A percentile compares a stretch with the other conserved stretches of the same genome.
These are phyloP conservation scores for Polypedilum vanderplanki DNA, from an alignment of 1,140 invertebrate genomes.

Conservation along the genomic window DNA sequence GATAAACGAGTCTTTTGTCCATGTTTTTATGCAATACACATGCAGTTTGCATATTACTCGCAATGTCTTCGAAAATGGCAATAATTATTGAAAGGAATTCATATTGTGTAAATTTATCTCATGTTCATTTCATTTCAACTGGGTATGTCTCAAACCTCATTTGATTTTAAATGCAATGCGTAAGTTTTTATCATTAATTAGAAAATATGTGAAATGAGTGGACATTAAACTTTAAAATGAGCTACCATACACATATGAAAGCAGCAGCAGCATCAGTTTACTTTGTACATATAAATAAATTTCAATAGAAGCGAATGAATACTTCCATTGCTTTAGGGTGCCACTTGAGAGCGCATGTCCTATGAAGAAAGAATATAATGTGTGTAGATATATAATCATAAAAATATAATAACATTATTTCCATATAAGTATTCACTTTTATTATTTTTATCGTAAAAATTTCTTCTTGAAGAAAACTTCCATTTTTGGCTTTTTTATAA, in stretches of 20 bases:
- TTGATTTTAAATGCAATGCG: background rate
- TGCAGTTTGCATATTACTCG: background rate
- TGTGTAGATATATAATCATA: background rate
- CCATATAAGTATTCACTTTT: background rate
- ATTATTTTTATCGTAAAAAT: background rate
- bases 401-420: conserved; percentile 20
- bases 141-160: conserved; percentile 16
- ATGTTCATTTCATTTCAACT: background rate
- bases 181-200: conserved; percentile 15
- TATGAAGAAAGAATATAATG: background rate
- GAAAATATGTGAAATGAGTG: background rate
- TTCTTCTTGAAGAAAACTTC: background rate
- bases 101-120: conserved; percentile 5
- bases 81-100: conserved; percentile 19
- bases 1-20: background rate
- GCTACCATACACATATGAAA: background rate
- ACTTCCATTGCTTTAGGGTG: background rate
- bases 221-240: conserved; percentile 7
- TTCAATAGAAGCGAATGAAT: background rate
- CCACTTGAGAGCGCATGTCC: conserved; percentile 15
- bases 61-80: background rate
- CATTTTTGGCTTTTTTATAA: background rate
- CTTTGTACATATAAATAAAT: conserved; percentile 19
- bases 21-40: conserved; percentile 18
- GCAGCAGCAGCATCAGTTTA: too few species aligned